Percentiles rank a stretch among this genome's conserved stretches.
phyloP scores from a whole-genome alignment of 2,797 vertebrate species.

The Mormyrops attenuatus region DNA sequence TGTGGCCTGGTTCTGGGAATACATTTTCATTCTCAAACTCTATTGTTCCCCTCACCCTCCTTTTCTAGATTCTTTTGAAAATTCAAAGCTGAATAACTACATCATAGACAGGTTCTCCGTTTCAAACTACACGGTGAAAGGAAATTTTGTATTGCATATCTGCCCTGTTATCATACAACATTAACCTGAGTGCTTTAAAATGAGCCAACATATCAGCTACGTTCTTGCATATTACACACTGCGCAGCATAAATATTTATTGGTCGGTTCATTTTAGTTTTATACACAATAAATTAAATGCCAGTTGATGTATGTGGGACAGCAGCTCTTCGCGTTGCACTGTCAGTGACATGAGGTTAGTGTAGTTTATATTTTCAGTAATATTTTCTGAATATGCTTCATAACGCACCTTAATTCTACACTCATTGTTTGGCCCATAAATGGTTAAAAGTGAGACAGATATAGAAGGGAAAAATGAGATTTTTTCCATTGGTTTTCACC shows the following conservation, averaged over 20 bases:
- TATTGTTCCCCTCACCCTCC: neutral
- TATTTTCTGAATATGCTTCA: neutral
- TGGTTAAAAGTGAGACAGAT: neutral
- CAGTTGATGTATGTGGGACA: neutral
- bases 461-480: neutral
- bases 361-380: neutral
- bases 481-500: neutral
- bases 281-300: neutral
- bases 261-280: neutral
- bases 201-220: neutral
- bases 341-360: neutral
- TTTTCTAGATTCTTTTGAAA: neutral
- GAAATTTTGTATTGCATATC: neutral
- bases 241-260: neutral
- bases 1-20: neutral
- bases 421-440: neutral
- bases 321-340: neutral
- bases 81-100: neutral
- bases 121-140: neutral
- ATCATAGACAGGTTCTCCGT: neutral
- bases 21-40: neutral
- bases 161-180: neutral
- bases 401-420: neutral
- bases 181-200: neutral
- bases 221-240: neutral